Conservation (phyloP, 2,797 vertebrate species). For the Adelosebastes latens region DNA sequence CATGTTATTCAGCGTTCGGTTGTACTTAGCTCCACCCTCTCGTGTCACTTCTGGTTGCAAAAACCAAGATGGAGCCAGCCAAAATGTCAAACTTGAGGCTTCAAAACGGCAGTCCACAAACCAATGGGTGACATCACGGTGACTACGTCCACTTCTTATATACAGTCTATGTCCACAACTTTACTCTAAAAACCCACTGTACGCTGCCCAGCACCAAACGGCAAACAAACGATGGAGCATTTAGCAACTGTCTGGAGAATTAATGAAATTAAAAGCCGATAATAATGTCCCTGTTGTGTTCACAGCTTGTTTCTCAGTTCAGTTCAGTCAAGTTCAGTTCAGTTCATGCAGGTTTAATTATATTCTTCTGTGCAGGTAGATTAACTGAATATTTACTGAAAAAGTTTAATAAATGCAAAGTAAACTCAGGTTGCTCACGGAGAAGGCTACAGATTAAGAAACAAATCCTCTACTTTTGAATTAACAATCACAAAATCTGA, state of each 20-base stretch:
- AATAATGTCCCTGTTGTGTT: background rate
- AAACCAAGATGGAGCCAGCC: too few species aligned
- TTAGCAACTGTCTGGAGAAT: background rate
- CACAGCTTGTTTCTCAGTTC: background rate
- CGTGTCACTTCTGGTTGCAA: too few species aligned
- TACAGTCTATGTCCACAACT: background rate
- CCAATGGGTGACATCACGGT: too few species aligned
- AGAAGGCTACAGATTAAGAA: background rate
- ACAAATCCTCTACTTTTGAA: slow-evolving; percentile 9
- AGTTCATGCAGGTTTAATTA: background rate
- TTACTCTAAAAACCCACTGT: background rate
- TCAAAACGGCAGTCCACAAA: too few species aligned
- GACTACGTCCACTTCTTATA: too few species aligned
- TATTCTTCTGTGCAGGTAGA: background rate
- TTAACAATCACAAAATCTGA: background rate
- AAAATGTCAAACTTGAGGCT: too few species aligned
- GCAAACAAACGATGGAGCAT: background rate
- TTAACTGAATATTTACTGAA: background rate
- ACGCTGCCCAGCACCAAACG: too few species aligned
- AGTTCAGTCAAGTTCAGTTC: background rate
- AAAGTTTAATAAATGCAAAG: slow-evolving; percentile 12
- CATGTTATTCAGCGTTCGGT: too few species aligned
- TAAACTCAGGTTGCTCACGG: background rate
- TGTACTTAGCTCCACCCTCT: too few species aligned
- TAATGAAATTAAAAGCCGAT: background rate